phyloP scores from a whole-genome alignment of 2,888 invertebrate genomes.

The Chymomyza fuscimana region DNA sequence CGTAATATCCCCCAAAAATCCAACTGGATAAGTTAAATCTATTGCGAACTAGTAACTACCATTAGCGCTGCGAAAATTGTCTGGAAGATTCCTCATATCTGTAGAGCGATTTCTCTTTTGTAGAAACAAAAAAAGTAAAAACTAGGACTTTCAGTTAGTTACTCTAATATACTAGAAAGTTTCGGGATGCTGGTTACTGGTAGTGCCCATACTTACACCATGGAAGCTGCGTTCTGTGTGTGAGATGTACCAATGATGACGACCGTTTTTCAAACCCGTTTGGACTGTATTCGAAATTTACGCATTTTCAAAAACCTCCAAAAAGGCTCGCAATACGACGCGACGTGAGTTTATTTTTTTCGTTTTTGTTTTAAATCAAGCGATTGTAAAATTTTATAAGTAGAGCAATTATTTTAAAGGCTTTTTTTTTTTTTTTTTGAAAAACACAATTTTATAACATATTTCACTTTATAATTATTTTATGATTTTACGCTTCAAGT shows the following conservation, averaged over 20 bases:
- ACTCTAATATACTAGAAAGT: neutral
- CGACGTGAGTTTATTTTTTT: conserved; percentile 14
- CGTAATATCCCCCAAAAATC: too few relatives aligned
- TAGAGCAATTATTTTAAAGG: conserved; percentile 13
- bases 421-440: neutral
- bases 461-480: conserved; percentile 21
- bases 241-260: conserved; percentile 7
- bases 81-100: neutral
- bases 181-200: neutral
- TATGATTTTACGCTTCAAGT: conserved; percentile 31
- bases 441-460: conserved; percentile 5
- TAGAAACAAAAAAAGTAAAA: neutral
- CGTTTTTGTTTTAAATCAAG: conserved; percentile 21
- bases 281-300: conserved; percentile 60
- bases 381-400: conserved; percentile 30
- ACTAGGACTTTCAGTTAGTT: neutral
- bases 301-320: conserved; percentile 57
- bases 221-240: conserved; percentile 45
- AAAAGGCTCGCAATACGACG: conserved; percentile 18
- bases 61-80: too few relatives aligned
- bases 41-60: neutral
- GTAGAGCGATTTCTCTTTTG: neutral
- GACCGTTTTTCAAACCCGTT: conserved; percentile 40
- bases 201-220: conserved; percentile 58
- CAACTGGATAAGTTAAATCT: neutral